A percentile compares a stretch with the other conserved stretches of the same genome.
These are phyloP conservation scores for Esox lucius DNA, from an alignment of 2,797 vertebrate genomes.

Conservation along the genomic window DNA sequence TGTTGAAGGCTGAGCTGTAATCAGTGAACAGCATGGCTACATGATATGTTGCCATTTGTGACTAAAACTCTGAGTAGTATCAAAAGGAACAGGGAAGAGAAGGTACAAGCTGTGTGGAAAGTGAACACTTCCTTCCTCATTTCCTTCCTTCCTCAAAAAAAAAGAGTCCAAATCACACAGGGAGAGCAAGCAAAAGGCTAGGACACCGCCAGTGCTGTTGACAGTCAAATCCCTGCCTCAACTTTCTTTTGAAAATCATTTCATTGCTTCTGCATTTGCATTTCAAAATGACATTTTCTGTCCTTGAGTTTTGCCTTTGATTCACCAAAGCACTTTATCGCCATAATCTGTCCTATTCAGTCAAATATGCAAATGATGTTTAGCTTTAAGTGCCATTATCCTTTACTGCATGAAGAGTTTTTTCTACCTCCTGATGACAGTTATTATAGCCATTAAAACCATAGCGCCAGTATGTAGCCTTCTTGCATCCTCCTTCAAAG, in stretches of 20 bases:
- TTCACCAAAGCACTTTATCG: constrained; percentile 16
- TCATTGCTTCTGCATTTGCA: neutral
- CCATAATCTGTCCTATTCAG: neutral
- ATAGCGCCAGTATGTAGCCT: constrained; percentile 20
- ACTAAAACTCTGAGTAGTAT: neutral
- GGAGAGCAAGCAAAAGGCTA: neutral
- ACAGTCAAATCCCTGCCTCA: constrained; percentile 4
- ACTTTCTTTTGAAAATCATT: constrained; percentile 8
- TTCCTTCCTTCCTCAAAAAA: too few species aligned
- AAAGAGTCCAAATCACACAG: neutral
- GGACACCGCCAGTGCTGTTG: neutral
- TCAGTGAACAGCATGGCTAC: too few species aligned
- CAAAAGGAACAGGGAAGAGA: constrained; percentile 17
- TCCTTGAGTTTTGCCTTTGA: constrained; percentile 24
- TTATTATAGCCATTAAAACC: constrained; percentile 26
- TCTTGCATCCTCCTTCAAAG: neutral
- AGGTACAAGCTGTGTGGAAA: constrained; percentile 10
- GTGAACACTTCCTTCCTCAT: neutral
- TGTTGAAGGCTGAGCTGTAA: too few species aligned
- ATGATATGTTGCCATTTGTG: neutral
- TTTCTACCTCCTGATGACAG: constrained; percentile 21
- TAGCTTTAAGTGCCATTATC: constrained; percentile 20
- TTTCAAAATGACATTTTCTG: constrained; percentile 7
- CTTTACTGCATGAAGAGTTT: neutral
- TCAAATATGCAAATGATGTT: constrained; percentile 21